phyloP scores from a whole-genome alignment of 2,113 vertebrate species.

The Lanius collurio region DNA sequence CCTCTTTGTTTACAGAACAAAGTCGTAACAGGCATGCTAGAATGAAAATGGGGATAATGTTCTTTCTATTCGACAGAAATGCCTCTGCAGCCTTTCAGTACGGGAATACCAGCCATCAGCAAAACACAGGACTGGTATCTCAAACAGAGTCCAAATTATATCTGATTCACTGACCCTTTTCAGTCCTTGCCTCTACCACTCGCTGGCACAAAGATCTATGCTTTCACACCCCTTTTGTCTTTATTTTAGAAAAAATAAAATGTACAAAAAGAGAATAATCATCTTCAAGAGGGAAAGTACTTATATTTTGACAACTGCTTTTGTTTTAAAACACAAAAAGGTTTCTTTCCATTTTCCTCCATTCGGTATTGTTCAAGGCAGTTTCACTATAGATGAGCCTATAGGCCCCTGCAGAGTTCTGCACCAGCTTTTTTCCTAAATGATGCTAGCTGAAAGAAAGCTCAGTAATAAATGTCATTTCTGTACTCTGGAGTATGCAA shows the following conservation, averaged over 20 bases:
- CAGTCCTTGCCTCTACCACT: slow-evolving; percentile 73
- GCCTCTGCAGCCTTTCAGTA: slow-evolving; percentile 76
- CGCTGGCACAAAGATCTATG: slow-evolving; percentile 80
- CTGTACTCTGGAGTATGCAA: not conserved
- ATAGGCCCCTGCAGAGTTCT: slow-evolving; percentile 6
- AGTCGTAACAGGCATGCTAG: slow-evolving; percentile 73
- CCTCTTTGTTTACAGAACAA: slow-evolving; percentile 75
- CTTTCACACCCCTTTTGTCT: slow-evolving; percentile 79
- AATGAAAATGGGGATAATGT: slow-evolving; percentile 78
- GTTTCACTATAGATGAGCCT: not conserved
- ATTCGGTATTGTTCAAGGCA: not conserved
- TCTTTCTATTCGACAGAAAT: slow-evolving; percentile 74
- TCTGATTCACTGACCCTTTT: slow-evolving; percentile 91
- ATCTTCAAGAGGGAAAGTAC: slow-evolving; percentile 28
- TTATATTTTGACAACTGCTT: slow-evolving; percentile 26
- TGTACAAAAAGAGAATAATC: slow-evolving; percentile 54
- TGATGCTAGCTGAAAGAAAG: slow-evolving; percentile 44
- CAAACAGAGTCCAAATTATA: slow-evolving; percentile 87
- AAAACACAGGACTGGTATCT: slow-evolving; percentile 87
- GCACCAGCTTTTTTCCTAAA: not conserved
- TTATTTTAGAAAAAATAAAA: slow-evolving; percentile 79
- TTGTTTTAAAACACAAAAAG: slow-evolving; percentile 30
- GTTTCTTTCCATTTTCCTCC: not conserved
- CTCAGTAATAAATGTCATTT: slow-evolving; percentile 49
- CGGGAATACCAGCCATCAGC: slow-evolving; percentile 83